A percentile compares a stretch with the other conserved stretches of the same genome.
Evolutionary conservation across 92 coral and sea anemone species (phyloP).

Genomic region (Montipora capitata): DNA sequence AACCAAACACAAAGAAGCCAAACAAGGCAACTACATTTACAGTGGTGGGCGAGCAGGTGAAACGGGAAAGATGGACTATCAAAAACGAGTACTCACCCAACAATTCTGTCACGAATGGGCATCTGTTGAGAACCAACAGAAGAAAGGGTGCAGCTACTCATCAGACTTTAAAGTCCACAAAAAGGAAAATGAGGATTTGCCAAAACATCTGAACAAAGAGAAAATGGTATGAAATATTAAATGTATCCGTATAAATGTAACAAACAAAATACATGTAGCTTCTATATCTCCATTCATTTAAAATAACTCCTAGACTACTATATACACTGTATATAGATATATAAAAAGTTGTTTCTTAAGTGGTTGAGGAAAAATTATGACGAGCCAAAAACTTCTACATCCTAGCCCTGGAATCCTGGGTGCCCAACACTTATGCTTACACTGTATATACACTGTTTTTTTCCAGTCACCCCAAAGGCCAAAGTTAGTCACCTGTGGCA

Average conservation of each 20-base stretch:
- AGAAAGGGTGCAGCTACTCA: background rate
- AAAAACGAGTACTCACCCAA: constrained; percentile 38
- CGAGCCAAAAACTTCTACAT: background rate
- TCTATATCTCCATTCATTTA: background rate
- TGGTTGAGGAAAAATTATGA: background rate
- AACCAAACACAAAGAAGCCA: constrained; percentile 56
- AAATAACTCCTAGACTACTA: background rate
- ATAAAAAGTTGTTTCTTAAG: background rate
- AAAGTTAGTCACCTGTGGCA: background rate
- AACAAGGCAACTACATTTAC: constrained; percentile 52
- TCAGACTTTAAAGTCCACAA: constrained; percentile 27
- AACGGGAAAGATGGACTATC: constrained; percentile 46
- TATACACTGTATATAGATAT: background rate
- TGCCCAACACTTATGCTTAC: background rate
- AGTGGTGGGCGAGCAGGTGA: constrained; percentile 62
- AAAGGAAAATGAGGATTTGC: constrained; percentile 14
- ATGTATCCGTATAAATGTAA: background rate
- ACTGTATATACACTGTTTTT: too few species aligned
- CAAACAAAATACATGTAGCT: background rate
- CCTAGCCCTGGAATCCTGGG: background rate
- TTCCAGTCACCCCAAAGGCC: background rate
- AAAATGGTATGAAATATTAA: constrained; percentile 8
- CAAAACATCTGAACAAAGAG: background rate
- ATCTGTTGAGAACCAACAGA: constrained; percentile 23
- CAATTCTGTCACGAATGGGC: constrained; percentile 19